Percentiles rank a stretch among this genome's conserved stretches.
These are phyloP conservation scores for Drosophila conformis DNA, from an alignment of 2,888 invertebrate species.

Conservation along the genomic window DNA sequence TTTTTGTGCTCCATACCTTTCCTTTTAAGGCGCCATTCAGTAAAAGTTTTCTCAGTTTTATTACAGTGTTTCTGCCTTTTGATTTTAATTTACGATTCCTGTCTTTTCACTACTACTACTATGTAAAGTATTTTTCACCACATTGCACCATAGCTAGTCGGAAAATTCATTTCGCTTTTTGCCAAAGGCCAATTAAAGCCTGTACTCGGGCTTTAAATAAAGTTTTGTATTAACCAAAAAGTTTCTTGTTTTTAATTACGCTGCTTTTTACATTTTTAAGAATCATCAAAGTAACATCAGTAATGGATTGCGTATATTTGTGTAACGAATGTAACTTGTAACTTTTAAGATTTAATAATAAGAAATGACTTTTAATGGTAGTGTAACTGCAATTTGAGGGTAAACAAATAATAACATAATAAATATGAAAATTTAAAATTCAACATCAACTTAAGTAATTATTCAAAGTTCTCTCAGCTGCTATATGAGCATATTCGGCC, in stretches of 20 bases:
- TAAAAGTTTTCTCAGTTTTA: slow-evolving; percentile 40
- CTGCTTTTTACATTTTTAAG: neutral
- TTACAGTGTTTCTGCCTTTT: slow-evolving; percentile 37
- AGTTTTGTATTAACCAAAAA: slow-evolving; percentile 2
- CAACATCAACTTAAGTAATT: neutral
- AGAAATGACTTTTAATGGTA: neutral
- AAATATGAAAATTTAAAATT: neutral
- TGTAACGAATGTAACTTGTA: too few species aligned
- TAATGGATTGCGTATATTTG: neutral
- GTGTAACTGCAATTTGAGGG: neutral
- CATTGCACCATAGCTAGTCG: slow-evolving; percentile 7
- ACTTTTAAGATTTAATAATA: neutral
- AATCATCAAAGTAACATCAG: neutral
- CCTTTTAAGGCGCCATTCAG: slow-evolving; percentile 20
- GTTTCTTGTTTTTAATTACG: slow-evolving; percentile 5
- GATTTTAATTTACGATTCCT: slow-evolving; percentile 67
- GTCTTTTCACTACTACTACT: slow-evolving; percentile 15
- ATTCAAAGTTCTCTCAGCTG: neutral
- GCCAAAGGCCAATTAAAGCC: slow-evolving; percentile 29
- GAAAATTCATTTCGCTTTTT: slow-evolving; percentile 13
- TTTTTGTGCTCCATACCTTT: slow-evolving; percentile 24
- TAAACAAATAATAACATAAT: neutral
- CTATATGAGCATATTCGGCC: neutral
- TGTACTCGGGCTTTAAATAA: neutral
- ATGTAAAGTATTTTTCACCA: slow-evolving; percentile 10